Base-by-base conservation (phyloP, 2,113 vertebrate genomes). In the zebrafish (Danio rerio) region DNA sequence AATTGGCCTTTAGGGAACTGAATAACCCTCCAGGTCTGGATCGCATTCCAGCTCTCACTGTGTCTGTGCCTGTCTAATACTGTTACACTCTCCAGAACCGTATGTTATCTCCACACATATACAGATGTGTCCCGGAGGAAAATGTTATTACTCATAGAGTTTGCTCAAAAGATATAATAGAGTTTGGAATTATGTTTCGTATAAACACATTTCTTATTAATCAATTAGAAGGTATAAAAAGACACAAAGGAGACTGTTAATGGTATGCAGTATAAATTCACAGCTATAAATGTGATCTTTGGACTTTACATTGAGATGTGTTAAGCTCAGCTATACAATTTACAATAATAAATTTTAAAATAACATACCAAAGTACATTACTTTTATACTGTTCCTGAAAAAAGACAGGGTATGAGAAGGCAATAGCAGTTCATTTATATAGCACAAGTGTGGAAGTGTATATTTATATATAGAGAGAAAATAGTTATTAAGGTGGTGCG, bases 61-160 rank as follows among this genome's bases (percentile, higher is more conserved):
- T 93, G 90, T 87, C 89, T 89, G 86, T 87, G 89, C 91, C 91
- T 93, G 92, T 90, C 89, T 74, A 82, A 77, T 45, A 79, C 70
- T 76, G 43, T 43, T 49, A 61, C 59, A 55, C 77, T 88, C 56
- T 80, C 76, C 50, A 77, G 86, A 81, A 76, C 78, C 84, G 66
- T 56, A 66, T 86, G 69, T 40, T 84, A 84, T 87, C 82, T 88
- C 84, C 89, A 89, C 75, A 87, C 85, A 86, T 85, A 85, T 74
- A n/a, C 75, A 85, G 76, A 63, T 50, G 31, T 52, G 42, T 69
- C 68, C 12, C 50, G 56, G 63, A 62, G 66, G 13, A 9, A 72
- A 47, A 72, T 73, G 40, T 61, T 20, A 81, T 68, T 65, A 50
- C 87, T 87, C 72, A 87, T 31, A 31, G 85, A 62, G 47, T 52